Base-by-base conservation (phyloP, 2,797 vertebrate species). In the Kryptopterus vitreolus region DNA sequence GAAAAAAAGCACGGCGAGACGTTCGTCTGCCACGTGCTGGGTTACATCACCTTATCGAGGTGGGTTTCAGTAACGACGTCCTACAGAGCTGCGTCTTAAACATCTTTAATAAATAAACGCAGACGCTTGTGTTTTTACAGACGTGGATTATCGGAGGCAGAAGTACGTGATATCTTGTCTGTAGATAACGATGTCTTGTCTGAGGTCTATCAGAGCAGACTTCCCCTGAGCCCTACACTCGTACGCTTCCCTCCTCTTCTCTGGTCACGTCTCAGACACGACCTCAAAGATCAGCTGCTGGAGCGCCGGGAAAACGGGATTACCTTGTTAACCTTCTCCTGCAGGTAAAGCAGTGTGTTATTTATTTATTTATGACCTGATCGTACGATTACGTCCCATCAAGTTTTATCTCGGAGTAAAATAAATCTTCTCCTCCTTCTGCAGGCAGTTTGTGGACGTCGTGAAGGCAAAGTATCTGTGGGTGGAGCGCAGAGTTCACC, bases 161-260 rank as follows among this genome's bases (percentile, higher is more conserved):
- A 97, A 74, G 86, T 97, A 63, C 91, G 92, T 77, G 95, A 96
- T 15, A 11, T 96, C 75, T 79, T 96, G 86, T 96, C 96, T 26
- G 85, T 96, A 84, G 95, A 96, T 0, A 88, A 96, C 50, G 92
- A 95, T 26, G 88, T 96, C 79, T 90, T 96, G 31, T 80, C 88
- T 24, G 93, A 93, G 24, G 92, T 93, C 52, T 95, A 96, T 84
- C 89, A 35, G 50, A 86, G 88, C 85, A 91, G 91, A 77, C 89
- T 91, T 0, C 94, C 94, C 0, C 92, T 91, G 0, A 92, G 90
- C n/a, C 91, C 88, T 71, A 88, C 92, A 0, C 63, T 94, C 58
- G 88, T 96, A 70, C 89, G 90, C 9, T 87, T 96, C 77, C 95
- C 95, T 0, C 89, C 94, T 0, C 84, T 96, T 59, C 88, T 92